Evolutionary conservation across 1,140 invertebrate species (phyloP).

Genomic region (Leptopilina boulardi): DNA sequence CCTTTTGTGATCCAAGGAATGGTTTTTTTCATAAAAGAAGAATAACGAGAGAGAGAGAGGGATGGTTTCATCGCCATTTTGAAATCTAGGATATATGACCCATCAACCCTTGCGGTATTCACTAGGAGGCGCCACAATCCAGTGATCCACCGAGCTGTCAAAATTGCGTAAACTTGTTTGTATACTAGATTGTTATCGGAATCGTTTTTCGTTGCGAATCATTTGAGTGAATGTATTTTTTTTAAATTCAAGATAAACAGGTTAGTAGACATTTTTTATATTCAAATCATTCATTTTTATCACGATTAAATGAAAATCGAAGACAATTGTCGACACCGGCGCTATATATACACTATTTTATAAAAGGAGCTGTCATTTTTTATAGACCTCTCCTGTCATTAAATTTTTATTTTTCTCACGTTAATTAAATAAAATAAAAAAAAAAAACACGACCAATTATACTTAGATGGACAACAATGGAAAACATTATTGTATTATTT

Average conservation of each 20-base stretch:
- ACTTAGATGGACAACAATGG: background rate
- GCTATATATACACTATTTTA: background rate
- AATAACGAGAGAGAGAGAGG: constrained; percentile 1
- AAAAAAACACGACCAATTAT: background rate
- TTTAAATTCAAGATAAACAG: constrained; percentile 38
- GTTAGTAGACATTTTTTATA: constrained; percentile 46
- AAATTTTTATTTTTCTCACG: background rate
- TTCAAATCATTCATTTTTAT: background rate
- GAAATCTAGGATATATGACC: constrained; percentile 19
- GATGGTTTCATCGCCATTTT: background rate
- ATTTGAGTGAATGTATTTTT: constrained; percentile 36
- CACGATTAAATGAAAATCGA: background rate
- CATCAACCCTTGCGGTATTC: constrained; percentile 34
- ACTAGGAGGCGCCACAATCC: constrained; percentile 40
- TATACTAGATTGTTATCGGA: constrained; percentile 65
- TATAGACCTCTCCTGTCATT: background rate
- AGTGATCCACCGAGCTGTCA: constrained; percentile 56
- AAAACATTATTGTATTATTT: too few relatives aligned
- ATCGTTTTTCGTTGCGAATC: constrained; percentile 33
- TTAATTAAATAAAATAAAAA: background rate
- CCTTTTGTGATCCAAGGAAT: constrained; percentile 5
- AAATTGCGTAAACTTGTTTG: constrained; percentile 64
- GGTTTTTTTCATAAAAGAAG: background rate
- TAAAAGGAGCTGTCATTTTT: constrained; percentile 21
- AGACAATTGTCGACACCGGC: constrained; percentile 22